phyloP scores from a whole-genome alignment of 2,113 vertebrate species.

The Petrocephalus microphthalmus region DNA sequence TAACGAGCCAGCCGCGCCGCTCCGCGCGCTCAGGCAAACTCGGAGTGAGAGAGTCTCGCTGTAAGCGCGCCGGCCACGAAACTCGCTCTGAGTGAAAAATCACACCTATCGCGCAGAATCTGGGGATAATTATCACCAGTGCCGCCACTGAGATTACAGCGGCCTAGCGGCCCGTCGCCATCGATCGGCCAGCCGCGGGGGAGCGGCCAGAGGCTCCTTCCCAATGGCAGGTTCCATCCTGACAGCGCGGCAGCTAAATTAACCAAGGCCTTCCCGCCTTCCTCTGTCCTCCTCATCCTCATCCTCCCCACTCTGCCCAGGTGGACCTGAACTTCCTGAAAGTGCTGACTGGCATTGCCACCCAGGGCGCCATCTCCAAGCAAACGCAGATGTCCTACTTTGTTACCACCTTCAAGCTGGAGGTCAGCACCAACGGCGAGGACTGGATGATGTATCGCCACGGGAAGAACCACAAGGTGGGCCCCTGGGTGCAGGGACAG shows the following conservation, averaged over 20 bases:
- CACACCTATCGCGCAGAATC: background rate
- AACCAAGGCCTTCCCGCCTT: background rate
- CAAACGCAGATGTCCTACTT: constrained; percentile 89
- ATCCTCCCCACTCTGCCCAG: constrained; percentile 47
- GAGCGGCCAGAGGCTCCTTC: background rate
- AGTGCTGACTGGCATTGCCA: constrained; percentile 85
- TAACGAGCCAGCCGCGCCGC: constrained; percentile 28
- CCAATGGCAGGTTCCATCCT: background rate
- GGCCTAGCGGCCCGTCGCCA: background rate
- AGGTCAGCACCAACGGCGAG: constrained; percentile 95
- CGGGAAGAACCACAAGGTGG: constrained; percentile 95
- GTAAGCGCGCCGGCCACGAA: background rate
- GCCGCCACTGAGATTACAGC: background rate
- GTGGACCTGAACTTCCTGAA: constrained; percentile 96
- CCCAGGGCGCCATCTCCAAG: constrained; percentile 88
- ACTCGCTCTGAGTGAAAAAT: background rate
- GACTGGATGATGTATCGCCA: constrained; percentile 98
- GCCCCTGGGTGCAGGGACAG: constrained; percentile 24
- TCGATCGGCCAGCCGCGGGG: background rate
- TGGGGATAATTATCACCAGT: background rate
- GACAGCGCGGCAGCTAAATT: background rate
- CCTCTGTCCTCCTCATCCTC: background rate
- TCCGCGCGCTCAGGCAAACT: background rate
- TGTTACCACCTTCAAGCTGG: constrained; percentile 89
- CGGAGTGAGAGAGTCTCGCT: background rate